Evolutionary conservation across 2,888 invertebrate species (phyloP), one percentile per base, ranked within the genome.

Genomic region (Dasysyrphus albostriatus): DNA sequence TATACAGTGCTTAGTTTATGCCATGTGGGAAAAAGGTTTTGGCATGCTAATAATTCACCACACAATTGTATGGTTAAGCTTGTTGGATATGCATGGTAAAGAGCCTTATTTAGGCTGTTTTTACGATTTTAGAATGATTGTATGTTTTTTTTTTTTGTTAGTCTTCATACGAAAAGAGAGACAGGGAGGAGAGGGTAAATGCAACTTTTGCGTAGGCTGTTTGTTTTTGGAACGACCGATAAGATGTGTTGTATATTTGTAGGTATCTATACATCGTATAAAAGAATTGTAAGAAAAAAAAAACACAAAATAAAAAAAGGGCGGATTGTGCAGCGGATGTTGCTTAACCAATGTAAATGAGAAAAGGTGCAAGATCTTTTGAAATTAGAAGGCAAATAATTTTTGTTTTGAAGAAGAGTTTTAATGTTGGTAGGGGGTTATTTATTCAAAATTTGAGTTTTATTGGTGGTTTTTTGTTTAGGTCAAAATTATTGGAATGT

Each of bases 281-380:
- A 19, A 37, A 32, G 44, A 63, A 61, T 75, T 58, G 39, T 49
- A 34, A 61, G 72, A 80, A 16, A 19, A 16, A 59, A 37, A 12
- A 0, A 6, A 19, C n/a, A 51, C 8, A 39, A 39, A 10, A 47
- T n/a, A 16, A 65, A 65, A 24, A 77, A 78, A 83, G 78, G 87
- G 82, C 74, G 75, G 83, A 72, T 75, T 59, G 65, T 59, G 24
- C 47, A 75, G 54, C 87, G 87, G 87, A 87, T 87, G 87, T 87
- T 87, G 87, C 87, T 65, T 54, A 75, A 89, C 76, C 73, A 88
- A 88, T 85, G 88, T 59, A 84, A 88, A 88, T 87, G 88, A 88
- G 85, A 73, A 63, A 78, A 72, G 59, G 59, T 67, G 49, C 59
- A 79, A 59, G 61, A 75, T 75, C 67, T 81, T 61, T 77, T 54